These are phyloP conservation scores for Tenualosa ilisha DNA, from an alignment of 2,797 vertebrate species.

Conservation along the genomic window DNA sequence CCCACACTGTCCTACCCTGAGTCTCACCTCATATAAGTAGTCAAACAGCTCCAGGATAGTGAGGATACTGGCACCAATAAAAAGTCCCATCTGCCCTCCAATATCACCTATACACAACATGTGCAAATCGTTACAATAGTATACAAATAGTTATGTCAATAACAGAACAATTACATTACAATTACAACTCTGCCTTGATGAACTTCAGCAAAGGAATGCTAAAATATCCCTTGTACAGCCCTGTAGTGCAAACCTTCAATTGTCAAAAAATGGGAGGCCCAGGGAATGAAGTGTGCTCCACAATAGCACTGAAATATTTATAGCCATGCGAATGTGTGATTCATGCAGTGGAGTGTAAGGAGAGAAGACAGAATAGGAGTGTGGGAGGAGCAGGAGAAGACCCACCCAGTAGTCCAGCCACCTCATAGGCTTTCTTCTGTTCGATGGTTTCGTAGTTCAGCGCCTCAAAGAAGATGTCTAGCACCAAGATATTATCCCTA, in stretches of 20 bases:
- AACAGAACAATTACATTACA: not conserved
- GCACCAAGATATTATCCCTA: conserved; percentile 95
- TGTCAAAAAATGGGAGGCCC: not conserved
- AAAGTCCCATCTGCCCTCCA: conserved; percentile 97
- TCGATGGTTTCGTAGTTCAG: conserved; percentile 98
- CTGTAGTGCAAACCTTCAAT: not conserved
- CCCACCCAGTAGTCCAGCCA: conserved; percentile 93
- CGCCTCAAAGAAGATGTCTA: conserved; percentile 98
- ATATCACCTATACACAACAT: conserved; percentile 86
- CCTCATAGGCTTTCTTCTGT: conserved; percentile 98
- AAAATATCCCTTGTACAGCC: not conserved
- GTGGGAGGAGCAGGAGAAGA: not conserved
- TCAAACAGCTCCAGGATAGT: conserved; percentile 97
- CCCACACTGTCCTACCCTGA: not conserved
- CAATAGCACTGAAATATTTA: not conserved
- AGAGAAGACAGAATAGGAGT: not conserved
- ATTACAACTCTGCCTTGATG: not conserved
- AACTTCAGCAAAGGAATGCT: not conserved
- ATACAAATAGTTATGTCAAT: too few species aligned
- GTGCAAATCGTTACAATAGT: not conserved
- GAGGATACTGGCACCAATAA: conserved; percentile 96
- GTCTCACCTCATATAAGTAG: conserved; percentile 93
- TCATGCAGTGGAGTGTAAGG: not conserved
- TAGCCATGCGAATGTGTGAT: not conserved
- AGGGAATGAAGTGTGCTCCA: not conserved